Conservation (phyloP, 2,888 invertebrate species). For the Apamea sordens region DNA sequence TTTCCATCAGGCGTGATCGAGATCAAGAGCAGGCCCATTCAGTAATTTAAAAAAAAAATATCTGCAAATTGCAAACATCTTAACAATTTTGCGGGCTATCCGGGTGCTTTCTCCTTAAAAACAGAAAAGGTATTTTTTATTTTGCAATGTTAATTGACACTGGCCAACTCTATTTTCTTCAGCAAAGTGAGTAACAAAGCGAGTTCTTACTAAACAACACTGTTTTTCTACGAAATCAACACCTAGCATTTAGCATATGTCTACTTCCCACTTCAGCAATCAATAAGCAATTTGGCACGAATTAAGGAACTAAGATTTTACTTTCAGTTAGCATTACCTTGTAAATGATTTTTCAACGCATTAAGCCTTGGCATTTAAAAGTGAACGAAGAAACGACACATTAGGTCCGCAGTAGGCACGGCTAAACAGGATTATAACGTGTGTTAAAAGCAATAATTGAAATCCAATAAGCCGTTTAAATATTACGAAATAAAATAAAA, state of each 20-base stretch:
- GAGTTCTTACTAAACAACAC: neutral
- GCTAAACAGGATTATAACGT: constrained; percentile 71
- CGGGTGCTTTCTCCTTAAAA: neutral
- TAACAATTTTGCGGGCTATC: neutral
- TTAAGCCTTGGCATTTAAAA: constrained; percentile 83
- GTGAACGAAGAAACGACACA: constrained; percentile 80
- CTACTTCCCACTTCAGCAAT: constrained; percentile 30
- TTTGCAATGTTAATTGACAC: no score
- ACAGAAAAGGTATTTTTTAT: neutral
- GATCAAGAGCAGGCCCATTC: no score
- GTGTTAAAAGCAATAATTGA: constrained; percentile 70
- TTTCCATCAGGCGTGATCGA: no score
- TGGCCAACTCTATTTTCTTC: neutral
- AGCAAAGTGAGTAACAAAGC: neutral
- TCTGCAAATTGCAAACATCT: neutral
- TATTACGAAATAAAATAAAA: constrained; percentile 63
- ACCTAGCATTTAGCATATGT: neutral
- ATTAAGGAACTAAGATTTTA: constrained; percentile 67
- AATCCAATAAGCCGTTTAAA: constrained; percentile 71
- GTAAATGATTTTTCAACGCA: constrained; percentile 71
- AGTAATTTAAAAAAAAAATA: no score
- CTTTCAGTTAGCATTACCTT: constrained; percentile 73
- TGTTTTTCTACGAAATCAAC: constrained; percentile 20
- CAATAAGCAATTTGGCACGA: constrained; percentile 53
- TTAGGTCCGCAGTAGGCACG: constrained; percentile 68